Evolutionary conservation across 2,797 vertebrate genomes (phyloP).

Genomic region (Brachyrhaphis roseni): DNA sequence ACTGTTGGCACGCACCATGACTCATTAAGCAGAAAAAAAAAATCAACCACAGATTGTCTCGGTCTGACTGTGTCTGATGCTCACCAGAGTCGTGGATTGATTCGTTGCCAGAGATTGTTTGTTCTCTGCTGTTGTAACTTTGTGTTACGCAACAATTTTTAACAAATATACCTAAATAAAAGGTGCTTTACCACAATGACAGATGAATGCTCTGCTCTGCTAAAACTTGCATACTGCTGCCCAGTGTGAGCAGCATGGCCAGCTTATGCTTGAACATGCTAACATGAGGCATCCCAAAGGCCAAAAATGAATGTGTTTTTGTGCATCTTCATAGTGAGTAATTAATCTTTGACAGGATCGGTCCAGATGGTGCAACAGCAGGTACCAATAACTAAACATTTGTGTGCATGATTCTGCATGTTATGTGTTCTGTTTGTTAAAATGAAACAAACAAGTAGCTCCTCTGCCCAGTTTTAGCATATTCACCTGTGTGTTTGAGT

Average conservation of each 20-base stretch:
- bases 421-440: background rate
- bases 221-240: background rate
- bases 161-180: background rate
- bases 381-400: constrained; percentile 11
- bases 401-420: background rate
- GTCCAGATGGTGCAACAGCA: constrained; percentile 37
- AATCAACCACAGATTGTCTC: constrained; percentile 36
- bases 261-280: background rate
- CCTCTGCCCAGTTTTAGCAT: too few relatives aligned
- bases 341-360: constrained; percentile 20
- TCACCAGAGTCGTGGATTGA: background rate
- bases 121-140: background rate
- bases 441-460: background rate
- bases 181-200: background rate
- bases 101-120: background rate
- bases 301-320: background rate
- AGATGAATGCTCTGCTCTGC: background rate
- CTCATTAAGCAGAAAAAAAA: constrained; percentile 28
- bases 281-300: background rate
- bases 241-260: background rate
- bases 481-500: constrained; percentile 65
- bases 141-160: background rate
- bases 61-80: constrained; percentile 30
- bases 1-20: constrained; percentile 23
- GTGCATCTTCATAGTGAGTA: constrained; percentile 3